Base-by-base conservation (phyloP, 2,888 invertebrate species). In the Pediacus dermestoides region DNA sequence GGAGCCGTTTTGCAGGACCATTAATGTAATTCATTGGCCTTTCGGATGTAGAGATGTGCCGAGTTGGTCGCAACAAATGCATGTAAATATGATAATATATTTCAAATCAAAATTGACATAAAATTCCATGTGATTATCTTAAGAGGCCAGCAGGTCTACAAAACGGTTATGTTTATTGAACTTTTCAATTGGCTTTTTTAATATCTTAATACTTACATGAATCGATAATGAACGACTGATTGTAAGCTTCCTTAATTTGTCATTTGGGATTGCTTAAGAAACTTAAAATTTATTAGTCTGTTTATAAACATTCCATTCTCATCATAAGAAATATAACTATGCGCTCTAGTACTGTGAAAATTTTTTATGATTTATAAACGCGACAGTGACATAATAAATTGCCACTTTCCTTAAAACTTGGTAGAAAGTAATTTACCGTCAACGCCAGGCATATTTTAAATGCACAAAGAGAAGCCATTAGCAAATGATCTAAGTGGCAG, bases 21-120 rank as follows among this genome's bases (percentile, higher is more conserved):
- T 69, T 67, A 69, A 67, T 55, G 66, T 68, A 68, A 69, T 68
- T 68, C 66, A 66, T 67, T 65, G 64, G 63, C 58, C 58, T 60
- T 59, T 60, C 38, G 46, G 46, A 38, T 39, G 42, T 32, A 42
- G 41, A 47, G 44, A 46, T 49, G 40, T 45, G 50, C 42, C 42
- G 50, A 49, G 44, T 46, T 45, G 10, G 44, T 48, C 45, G 37
- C 44, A 42, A 28, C 14, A 28, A 28, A 45, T 45, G 39, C 45
- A 51, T 46, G 48, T 50, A 54, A 55, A 56, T 57, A 57, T 57
- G 56, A 46, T 55, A 58, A 58, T 58, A 34, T 30, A 35, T 28
- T 7, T 13, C 13, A 28, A n/a, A 7, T 28, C 10, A 28, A 28
- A 18, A 18, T 18, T 18, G 21, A 18, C 21, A n/a, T 18, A n/a